Evolutionary conservation across 2,888 invertebrate genomes (phyloP), one percentile per base, ranked within the genome.

Genomic region (Andrena bicolor): DNA sequence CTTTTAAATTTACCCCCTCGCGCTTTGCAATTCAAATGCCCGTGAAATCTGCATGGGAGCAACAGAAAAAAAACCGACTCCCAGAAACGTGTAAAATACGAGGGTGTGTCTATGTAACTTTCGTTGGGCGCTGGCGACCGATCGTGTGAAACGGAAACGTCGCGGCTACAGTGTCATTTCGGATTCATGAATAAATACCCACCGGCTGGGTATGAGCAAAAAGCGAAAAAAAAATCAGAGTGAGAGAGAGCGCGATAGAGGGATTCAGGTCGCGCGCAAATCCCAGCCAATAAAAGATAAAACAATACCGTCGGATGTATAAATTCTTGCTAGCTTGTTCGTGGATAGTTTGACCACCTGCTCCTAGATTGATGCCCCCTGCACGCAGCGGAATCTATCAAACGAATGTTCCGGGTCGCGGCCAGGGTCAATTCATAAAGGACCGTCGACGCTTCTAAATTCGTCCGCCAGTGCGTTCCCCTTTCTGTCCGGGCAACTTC

Each of bases 161-260:
- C 76, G 82, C 76, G 66, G 80, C 61, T 76, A 66, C 85, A 77
- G 76, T 74, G 88, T 86, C 83, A 86, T 88, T 88, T 81, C 74
- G 74, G 85, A 85, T 88, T 88, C 88, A 88, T 89, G 86, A 88
- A 88, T 89, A 88, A 88, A 88, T 83, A 76, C 80, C 78, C 81
- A 74, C 73, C 76, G 56, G 71, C 49, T 23, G 63, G 63, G 56
- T 58, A 56, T 56, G 61, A 48, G 30, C 51, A 79, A 78, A 80
- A 68, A 20, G 13, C 35, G 66, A 28, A 48, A 6, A 70, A 28
- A 23, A 49, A 26, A 51, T 7, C 61, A 23, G 13, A 48, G 5
- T 60, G 30, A 60, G 8, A 7, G 23, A 7, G n/a, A 51, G 4
- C 8, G 16, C 53, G 53, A 30, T 61, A 20, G 64, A 64, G 64